Evolutionary conservation across 2,113 vertebrate genomes (phyloP).

Genomic region (Hydrolagus affinis): DNA sequence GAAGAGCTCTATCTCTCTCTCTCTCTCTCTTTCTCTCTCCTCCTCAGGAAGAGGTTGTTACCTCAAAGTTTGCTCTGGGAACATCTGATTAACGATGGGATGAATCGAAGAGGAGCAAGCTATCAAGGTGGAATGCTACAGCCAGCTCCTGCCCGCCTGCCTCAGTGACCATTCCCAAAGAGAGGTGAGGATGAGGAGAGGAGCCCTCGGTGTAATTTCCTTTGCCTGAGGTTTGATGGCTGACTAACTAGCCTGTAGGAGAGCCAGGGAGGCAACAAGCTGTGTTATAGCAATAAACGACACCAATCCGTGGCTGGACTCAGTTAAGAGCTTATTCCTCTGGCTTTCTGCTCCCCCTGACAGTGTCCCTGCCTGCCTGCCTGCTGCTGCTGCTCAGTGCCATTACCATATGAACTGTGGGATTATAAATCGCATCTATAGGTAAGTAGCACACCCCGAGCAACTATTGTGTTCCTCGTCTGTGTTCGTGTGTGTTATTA

Average conservation of each 20-base stretch:
- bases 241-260: neutral
- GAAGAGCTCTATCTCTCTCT: neutral
- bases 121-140: slow-evolving; percentile 35
- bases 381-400: slow-evolving; percentile 35
- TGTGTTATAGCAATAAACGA: slow-evolving; percentile 35
- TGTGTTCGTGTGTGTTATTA: neutral
- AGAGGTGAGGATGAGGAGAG: neutral
- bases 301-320: slow-evolving; percentile 28
- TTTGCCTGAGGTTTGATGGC: neutral
- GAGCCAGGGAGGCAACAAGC: neutral
- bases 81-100: slow-evolving; percentile 33
- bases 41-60: slow-evolving; percentile 7
- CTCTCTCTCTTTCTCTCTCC: neutral
- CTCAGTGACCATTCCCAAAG: neutral
- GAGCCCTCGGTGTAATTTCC: slow-evolving; percentile 22
- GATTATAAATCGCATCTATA: slow-evolving; percentile 45
- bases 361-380: neutral
- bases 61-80: slow-evolving; percentile 34
- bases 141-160: neutral
- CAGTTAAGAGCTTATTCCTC: neutral
- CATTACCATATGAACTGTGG: slow-evolving; percentile 49
- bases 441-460: slow-evolving; percentile 49
- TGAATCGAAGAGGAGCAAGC: slow-evolving; percentile 33
- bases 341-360: neutral
- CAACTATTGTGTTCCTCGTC: neutral